These are phyloP conservation scores for rabbit (Oryctolagus cuniculus) DNA, from an alignment of 2,113 vertebrate species.

Conservation along the genomic window mOryCun1.1 NC_091451.1:24001001-24001500, in stretches of 20 bases:
- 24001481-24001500: constrained; percentile 52
- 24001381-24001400: constrained; percentile 32
- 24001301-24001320: neutral
- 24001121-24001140: neutral
- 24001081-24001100: neutral
- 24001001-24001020: neutral
- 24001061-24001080: neutral
- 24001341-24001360: constrained; percentile 28
- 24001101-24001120: neutral
- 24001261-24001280: neutral
- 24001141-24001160: neutral
- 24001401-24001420: constrained; percentile 50
- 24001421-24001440: constrained; percentile 52
- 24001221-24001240: neutral
- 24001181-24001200: neutral
- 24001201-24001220: neutral
- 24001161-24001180: neutral
- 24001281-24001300: too few species aligned
- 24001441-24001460: constrained; percentile 70
- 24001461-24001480: constrained; percentile 46
- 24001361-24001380: neutral
- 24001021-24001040: neutral
- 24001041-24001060: neutral
- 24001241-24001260: neutral
- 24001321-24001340: constrained; percentile 32